These are phyloP conservation scores for Lepus townsendii DNA, from an alignment of 2,797 vertebrate species.

Conservation along the genomic window DNA sequence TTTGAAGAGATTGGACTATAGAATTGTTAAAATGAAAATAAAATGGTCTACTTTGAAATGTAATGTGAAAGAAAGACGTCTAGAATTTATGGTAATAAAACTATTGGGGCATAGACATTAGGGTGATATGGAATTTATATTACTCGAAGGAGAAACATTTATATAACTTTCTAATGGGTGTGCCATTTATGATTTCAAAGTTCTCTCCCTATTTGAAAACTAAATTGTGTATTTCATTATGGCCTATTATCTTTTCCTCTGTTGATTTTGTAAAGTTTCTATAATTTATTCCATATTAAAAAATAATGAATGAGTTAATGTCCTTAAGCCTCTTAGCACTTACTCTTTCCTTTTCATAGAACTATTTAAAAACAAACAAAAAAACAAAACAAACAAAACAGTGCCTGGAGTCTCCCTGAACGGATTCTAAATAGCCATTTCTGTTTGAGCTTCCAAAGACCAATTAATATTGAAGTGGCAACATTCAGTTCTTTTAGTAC, in stretches of 20 bases:
- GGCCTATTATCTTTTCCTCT: constrained; percentile 74
- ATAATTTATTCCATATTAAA: constrained; percentile 75
- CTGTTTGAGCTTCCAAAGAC: constrained; percentile 68
- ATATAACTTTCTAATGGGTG: constrained; percentile 76
- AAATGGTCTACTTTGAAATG: constrained; percentile 69
- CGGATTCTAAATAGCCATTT: constrained; percentile 67
- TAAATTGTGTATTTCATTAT: constrained; percentile 79
- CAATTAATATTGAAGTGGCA: constrained; percentile 66
- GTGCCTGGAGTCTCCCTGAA: constrained; percentile 50
- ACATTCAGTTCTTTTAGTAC: neutral
- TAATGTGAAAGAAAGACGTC: constrained; percentile 71
- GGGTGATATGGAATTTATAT: constrained; percentile 71
- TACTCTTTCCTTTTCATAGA: constrained; percentile 23
- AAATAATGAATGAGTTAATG: constrained; percentile 77
- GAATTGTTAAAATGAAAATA: constrained; percentile 76
- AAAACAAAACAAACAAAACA: too few relatives aligned
- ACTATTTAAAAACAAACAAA: constrained; percentile 49
- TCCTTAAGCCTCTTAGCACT: constrained; percentile 66
- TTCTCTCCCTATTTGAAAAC: constrained; percentile 75
- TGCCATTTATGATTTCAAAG: constrained; percentile 80
- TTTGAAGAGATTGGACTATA: constrained; percentile 56
- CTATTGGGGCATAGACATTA: constrained; percentile 68
- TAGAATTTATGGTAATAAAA: constrained; percentile 80
- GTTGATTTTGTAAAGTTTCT: constrained; percentile 78
- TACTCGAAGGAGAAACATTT: constrained; percentile 70